Percentiles rank a stretch among this genome's conserved stretches.
Conservation (phyloP, 2,888 invertebrate species). For the Artemia sp. region DNA sequence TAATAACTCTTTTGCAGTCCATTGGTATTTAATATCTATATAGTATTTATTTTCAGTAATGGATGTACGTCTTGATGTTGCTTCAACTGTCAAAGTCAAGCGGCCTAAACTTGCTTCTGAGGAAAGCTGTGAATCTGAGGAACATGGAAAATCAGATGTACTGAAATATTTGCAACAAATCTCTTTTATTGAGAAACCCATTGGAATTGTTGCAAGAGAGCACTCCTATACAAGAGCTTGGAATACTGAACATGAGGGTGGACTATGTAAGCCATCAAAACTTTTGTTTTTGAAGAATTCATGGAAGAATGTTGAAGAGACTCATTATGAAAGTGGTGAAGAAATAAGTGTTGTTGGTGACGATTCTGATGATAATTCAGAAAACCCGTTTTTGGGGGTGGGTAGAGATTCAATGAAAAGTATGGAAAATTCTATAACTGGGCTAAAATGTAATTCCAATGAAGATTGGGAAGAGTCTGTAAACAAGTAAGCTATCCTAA, state of each 20-base stretch:
- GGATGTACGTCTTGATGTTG: too few relatives aligned
- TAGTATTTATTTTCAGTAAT: too few relatives aligned
- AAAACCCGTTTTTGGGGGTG: not conserved
- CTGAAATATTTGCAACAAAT: not conserved
- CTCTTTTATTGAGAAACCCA: conserved; percentile 7
- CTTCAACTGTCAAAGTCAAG: too few relatives aligned
- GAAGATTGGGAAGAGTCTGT: conserved; percentile 13
- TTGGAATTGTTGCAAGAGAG: conserved; percentile 7
- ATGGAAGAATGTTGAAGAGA: conserved; percentile 10
- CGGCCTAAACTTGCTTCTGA: too few relatives aligned
- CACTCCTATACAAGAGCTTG: conserved; percentile 7
- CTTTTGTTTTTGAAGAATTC: conserved; percentile 13
- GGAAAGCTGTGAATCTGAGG: not conserved
- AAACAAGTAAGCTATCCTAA: not conserved
- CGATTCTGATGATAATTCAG: not conserved
- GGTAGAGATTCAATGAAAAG: conserved; percentile 7
- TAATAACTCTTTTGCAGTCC: too few relatives aligned
- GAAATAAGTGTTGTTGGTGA: not conserved
- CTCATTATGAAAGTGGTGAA: not conserved
- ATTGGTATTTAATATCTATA: too few relatives aligned
- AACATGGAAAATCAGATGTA: conserved; percentile 3
- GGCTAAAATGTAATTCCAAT: not conserved
- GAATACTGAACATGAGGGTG: not conserved
- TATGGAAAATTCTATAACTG: conserved; percentile 3
- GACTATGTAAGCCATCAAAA: not conserved